Evolutionary conservation across 2,888 invertebrate genomes (phyloP).

Genomic region (Xestia rhomboidea): DNA sequence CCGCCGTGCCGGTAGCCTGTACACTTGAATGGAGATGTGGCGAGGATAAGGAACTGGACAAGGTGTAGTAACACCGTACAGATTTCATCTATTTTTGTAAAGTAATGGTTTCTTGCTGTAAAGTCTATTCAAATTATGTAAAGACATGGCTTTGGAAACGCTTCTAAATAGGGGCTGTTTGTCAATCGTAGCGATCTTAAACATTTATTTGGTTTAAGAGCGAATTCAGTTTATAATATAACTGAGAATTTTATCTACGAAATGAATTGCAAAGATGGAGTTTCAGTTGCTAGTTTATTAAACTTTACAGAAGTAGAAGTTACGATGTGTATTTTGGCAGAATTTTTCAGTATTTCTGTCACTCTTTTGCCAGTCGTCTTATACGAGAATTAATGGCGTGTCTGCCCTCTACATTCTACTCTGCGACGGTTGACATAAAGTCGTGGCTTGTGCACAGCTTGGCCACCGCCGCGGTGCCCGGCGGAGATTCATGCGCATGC

Average conservation of each 20-base stretch:
- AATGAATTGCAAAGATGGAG: not conserved
- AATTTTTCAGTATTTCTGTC: not conserved
- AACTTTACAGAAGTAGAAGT: not conserved
- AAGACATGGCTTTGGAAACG: not conserved
- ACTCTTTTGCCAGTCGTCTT: not conserved
- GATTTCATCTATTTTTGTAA: slow-evolving; percentile 6
- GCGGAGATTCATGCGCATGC: not conserved
- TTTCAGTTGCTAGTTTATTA: not conserved
- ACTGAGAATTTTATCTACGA: no score
- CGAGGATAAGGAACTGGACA: slow-evolving; percentile 39
- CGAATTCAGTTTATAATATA: not conserved
- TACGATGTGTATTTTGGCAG: not conserved
- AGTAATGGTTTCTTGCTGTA: not conserved
- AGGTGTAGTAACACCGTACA: slow-evolving; percentile 13
- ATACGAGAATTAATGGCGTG: not conserved
- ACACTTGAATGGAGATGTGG: slow-evolving; percentile 57
- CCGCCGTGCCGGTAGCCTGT: slow-evolving; percentile 11
- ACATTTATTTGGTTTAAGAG: not conserved
- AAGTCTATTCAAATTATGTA: not conserved
- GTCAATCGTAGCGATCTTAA: not conserved
- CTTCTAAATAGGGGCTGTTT: not conserved
- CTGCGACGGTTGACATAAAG: not conserved
- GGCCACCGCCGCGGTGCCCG: not conserved
- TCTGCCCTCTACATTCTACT: slow-evolving; percentile 6
- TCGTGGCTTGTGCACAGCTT: not conserved